Evolutionary conservation across 2,888 invertebrate genomes (phyloP), one percentile per base, ranked within the genome.

Genomic region (Baccha elongata): DNA sequence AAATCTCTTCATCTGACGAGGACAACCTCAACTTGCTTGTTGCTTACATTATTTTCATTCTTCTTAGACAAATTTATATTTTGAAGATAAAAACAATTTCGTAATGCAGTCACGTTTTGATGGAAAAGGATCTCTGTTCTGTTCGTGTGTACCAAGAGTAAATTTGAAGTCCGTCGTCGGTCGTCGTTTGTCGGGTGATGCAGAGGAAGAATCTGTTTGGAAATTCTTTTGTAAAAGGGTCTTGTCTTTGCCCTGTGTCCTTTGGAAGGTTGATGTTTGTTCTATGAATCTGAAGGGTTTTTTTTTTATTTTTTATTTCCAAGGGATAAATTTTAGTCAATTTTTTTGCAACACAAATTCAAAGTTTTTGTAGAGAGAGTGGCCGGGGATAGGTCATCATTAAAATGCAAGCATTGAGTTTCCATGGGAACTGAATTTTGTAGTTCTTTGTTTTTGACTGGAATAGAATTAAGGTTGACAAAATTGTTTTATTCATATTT

Each of bases 81-180:
- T 21, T 37, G 13, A 35, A 23, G 35, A 26, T 60, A 76, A 72
- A 76, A 76, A 83, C 72, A 83, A 76, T 76, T 83, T 78, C 35
- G 81, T 83, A 83, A 78, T 83, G 81, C 72, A 83, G 81, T 83
- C 81, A 83, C 81, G 81, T 83, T 83, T 83, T 72, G 81, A 65
- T 83, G 53, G 52, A 83, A 76, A 72, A 72, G 81, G 76, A 83
- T 76, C 72, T 62, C 42, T 72, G 50, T 3, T 37, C 40, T 58
- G 72, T 29, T 37, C 17, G n/a, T 62, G 35, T 65, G 37, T 65
- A 65, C 53, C 26, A 58, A 40, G 58, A 58, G 37, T 23, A 58
- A 40, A 58, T 58, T 58, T 35, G 40, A 40, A 13, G 40, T 58
- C 58, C 40, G 21, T 40, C 23, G 15, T 40, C 37, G n/a, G n/a